Conservation (phyloP, 2,888 invertebrate genomes). For the Ennomos erosarius region DNA sequence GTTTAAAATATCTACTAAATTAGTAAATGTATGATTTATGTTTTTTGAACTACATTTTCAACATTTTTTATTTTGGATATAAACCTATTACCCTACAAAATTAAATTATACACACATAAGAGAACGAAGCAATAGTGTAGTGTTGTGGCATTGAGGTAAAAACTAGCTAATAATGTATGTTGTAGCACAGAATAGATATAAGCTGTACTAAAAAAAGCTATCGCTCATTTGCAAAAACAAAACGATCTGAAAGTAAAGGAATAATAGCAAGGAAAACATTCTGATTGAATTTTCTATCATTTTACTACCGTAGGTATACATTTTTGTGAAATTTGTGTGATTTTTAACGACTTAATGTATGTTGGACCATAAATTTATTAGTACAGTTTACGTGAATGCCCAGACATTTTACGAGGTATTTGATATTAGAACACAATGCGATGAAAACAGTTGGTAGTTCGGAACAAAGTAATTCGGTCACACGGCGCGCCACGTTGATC, state of each 20-base stretch:
- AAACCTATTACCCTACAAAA: not conserved
- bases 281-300: conserved; percentile 29
- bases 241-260: conserved; percentile 4
- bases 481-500: conserved; percentile 44
- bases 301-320: conserved; percentile 53
- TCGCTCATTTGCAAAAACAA: conserved; percentile 3
- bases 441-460: conserved; percentile 53
- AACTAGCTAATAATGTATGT: not conserved
- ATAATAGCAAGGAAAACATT: conserved; percentile 11
- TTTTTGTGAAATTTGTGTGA: conserved; percentile 63
- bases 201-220: not conserved
- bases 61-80: not conserved
- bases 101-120: not conserved
- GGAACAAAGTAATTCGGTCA: conserved; percentile 52
- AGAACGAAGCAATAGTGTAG: not conserved
- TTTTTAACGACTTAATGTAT: conserved; percentile 68
- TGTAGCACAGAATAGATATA: too few relatives aligned
- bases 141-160: not conserved
- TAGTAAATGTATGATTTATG: too few relatives aligned
- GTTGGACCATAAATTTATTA: conserved; percentile 70
- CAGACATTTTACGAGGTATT: conserved; percentile 78
- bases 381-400: conserved; percentile 70
- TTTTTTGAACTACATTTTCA: not conserved
- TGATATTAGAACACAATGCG: conserved; percentile 71
- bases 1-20: not conserved